Percentiles rank a stretch among this genome's conserved stretches.
phyloP scores from a whole-genome alignment of 2,113 vertebrate species.

The Polypterus bichir region DNA sequence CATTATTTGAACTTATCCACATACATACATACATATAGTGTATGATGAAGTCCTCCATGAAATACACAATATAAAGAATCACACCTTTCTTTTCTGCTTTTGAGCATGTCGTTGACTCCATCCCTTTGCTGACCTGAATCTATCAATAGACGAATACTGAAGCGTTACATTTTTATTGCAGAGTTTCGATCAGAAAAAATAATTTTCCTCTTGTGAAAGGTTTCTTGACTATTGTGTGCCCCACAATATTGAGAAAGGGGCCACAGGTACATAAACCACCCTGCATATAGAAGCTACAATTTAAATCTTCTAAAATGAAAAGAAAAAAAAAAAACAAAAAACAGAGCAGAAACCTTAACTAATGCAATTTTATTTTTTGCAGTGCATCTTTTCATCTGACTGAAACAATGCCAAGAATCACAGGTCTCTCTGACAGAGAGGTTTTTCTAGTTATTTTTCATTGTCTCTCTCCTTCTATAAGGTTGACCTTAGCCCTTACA shows the following conservation, averaged over 20 bases:
- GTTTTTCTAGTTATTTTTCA: constrained; percentile 20
- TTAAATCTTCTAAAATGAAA: constrained; percentile 42
- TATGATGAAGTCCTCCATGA: too few species aligned
- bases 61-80: too few species aligned
- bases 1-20: too few species aligned
- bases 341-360: constrained; percentile 27
- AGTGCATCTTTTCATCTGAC: constrained; percentile 15
- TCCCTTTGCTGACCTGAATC: too few species aligned
- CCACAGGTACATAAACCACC: constrained; percentile 12
- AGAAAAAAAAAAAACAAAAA: constrained; percentile 14
- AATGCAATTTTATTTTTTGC: constrained; percentile 22
- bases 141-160: too few species aligned
- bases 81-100: too few species aligned
- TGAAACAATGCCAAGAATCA: constrained; percentile 22
- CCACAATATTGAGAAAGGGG: constrained; percentile 15
- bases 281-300: constrained; percentile 28
- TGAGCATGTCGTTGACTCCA: too few species aligned
- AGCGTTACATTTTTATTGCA: too few species aligned
- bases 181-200: constrained; percentile 36
- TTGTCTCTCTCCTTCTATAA: constrained; percentile 11
- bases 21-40: too few species aligned
- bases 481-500: constrained; percentile 8
- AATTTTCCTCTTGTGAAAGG: constrained; percentile 30
- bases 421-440: constrained; percentile 27
- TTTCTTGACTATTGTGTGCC: background rate